Evolutionary conservation across 2,797 vertebrate genomes (phyloP).

Genomic region (Limosa lapponica): DNA sequence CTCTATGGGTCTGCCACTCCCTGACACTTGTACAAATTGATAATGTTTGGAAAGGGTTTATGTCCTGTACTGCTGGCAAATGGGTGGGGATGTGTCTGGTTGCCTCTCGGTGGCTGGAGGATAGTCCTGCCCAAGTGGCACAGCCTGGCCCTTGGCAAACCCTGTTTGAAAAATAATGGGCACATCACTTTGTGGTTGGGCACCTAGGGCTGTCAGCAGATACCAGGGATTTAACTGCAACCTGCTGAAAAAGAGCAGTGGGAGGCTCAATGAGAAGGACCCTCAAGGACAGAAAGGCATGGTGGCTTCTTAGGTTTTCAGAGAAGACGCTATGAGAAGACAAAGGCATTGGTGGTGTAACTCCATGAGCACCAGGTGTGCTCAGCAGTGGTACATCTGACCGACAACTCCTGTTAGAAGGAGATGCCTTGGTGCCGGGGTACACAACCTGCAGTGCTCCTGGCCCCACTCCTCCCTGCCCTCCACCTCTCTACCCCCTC

Average conservation of each 20-base stretch:
- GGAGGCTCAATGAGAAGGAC: neutral
- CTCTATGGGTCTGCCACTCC: neutral
- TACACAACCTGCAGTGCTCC: too few relatives aligned
- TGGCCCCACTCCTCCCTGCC: neutral
- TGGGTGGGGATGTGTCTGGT: neutral
- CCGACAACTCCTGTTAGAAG: neutral
- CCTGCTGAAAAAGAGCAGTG: neutral
- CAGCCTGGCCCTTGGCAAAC: neutral
- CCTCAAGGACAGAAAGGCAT: neutral
- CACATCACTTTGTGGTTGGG: rapidly evolving
- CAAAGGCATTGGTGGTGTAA: neutral
- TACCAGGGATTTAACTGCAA: neutral
- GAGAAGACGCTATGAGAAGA: neutral
- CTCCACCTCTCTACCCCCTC: neutral
- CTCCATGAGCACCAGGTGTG: neutral
- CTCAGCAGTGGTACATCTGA: neutral
- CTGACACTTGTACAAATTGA: neutral
- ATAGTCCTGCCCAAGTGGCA: neutral
- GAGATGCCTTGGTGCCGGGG: neutral
- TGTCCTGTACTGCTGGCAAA: neutral
- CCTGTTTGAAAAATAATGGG: neutral
- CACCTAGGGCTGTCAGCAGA: neutral
- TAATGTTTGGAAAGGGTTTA: neutral
- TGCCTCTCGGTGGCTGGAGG: neutral
- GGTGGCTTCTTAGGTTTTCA: neutral